A percentile compares a stretch with the other conserved stretches of the same genome.
phyloP scores from a whole-genome alignment of 2,113 vertebrate genomes.

The Regulus satrapa region DNA sequence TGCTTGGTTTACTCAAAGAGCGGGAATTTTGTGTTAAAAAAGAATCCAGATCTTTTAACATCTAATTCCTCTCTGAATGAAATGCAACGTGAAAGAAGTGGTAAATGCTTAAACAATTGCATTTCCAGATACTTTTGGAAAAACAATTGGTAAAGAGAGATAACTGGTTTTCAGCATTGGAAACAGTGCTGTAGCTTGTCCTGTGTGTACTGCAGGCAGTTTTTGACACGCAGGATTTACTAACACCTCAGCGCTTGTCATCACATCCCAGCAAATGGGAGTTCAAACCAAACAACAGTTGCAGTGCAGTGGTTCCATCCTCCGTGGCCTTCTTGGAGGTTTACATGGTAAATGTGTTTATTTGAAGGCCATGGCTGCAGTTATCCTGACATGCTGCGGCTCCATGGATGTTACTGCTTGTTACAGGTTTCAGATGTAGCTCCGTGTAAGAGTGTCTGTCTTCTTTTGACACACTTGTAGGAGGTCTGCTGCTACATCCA shows the following conservation, averaged over 20 bases:
- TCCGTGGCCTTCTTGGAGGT: background rate
- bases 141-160: slow-evolving; percentile 1
- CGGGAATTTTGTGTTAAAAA: background rate
- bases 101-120: slow-evolving; percentile 8
- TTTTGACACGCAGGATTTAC: background rate
- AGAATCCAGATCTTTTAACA: background rate
- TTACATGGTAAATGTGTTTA: background rate
- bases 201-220: background rate
- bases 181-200: background rate
- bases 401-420: background rate
- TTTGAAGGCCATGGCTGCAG: background rate
- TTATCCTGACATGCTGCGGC: background rate
- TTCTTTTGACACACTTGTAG: background rate
- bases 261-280: slow-evolving; percentile 18
- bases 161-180: background rate
- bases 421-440: background rate
- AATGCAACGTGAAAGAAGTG: background rate
- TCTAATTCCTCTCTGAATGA: slow-evolving; percentile 9
- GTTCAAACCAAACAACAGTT: slow-evolving; percentile 60
- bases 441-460: background rate
- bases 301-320: background rate
- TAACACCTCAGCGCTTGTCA: background rate
- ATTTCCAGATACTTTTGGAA: slow-evolving; percentile 1
- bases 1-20: slow-evolving; percentile 14
- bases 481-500: background rate